Conservation (phyloP, 2,113 vertebrate genomes). For the Pollachius pollachius region DNA sequence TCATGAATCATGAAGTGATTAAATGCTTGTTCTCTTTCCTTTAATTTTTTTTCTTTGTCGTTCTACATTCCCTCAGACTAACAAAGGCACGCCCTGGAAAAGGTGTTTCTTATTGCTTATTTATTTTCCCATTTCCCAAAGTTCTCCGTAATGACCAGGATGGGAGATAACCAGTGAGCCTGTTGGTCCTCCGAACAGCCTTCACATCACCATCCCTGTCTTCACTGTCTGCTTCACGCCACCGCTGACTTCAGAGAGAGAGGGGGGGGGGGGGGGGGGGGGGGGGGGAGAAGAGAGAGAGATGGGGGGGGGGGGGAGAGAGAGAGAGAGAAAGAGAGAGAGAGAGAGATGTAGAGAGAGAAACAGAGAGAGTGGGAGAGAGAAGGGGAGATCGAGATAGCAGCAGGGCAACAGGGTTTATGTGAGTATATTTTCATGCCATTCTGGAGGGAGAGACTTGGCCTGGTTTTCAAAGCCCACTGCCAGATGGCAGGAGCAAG, state of each 20-base stretch:
- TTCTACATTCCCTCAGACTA: no score
- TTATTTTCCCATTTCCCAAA: no score
- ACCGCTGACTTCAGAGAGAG: conserved; percentile 52
- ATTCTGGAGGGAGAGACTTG: conserved; percentile 74
- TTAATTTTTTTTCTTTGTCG: no score
- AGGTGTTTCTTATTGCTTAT: no score
- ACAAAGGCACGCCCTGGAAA: no score
- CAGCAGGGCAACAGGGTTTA: conserved; percentile 55
- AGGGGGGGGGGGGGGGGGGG: conserved; percentile 19
- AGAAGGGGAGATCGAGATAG: conserved; percentile 38
- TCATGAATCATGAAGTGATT: no score
- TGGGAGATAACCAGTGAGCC: background rate
- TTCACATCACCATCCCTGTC: conserved; percentile 22
- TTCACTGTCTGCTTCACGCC: conserved; percentile 18
- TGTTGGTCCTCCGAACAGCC: conserved; percentile 11
- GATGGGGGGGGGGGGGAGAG: background rate
- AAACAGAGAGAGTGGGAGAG: background rate
- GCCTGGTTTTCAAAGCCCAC: conserved; percentile 73
- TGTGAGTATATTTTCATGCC: conserved; percentile 67
- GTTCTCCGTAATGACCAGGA: no score
- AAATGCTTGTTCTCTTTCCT: no score
- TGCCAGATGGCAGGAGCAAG: conserved; percentile 71
- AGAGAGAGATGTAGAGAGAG: background rate
- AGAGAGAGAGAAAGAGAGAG: background rate
- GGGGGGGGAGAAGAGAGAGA: background rate